Evolutionary conservation across 1,140 invertebrate species (phyloP).

Genomic region (Calephelis virginiensis): DNA sequence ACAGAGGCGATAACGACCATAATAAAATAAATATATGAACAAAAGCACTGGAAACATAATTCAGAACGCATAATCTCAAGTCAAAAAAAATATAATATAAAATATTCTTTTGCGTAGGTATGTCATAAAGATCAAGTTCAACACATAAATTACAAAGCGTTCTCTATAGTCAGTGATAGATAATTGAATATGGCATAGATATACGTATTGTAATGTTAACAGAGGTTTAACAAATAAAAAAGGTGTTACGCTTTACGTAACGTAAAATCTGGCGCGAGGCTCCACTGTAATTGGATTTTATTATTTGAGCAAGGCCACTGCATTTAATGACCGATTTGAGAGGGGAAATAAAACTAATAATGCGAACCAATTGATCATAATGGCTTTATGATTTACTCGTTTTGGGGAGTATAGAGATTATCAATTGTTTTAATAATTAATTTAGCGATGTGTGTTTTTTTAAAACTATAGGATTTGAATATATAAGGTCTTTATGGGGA

Average conservation of each 20-base stretch:
- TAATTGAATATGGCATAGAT: conserved; percentile 42
- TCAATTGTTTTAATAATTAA: too few species aligned
- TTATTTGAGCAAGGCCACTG: conserved; percentile 54
- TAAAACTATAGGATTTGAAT: too few species aligned
- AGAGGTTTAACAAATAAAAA: conserved; percentile 42
- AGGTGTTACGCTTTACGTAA: conserved; percentile 49
- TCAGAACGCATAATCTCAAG: too few species aligned
- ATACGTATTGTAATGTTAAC: conserved; percentile 41
- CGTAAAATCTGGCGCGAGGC: conserved; percentile 53
- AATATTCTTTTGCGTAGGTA: neutral
- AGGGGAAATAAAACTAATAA: conserved; percentile 28
- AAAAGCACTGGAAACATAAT: too few species aligned
- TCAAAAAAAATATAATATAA: too few species aligned
- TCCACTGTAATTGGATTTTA: conserved; percentile 50
- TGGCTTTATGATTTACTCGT: conserved; percentile 3
- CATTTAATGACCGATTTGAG: conserved; percentile 35
- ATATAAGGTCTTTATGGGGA: too few species aligned
- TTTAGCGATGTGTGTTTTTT: too few species aligned
- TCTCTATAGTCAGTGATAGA: neutral
- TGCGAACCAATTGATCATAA: conserved; percentile 19
- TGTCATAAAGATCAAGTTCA: conserved; percentile 1
- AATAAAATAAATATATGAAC: too few species aligned
- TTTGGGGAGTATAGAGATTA: neutral
- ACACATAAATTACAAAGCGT: neutral
- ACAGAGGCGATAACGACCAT: too few species aligned